Base-by-base conservation (phyloP, 2,797 vertebrate species). In the Serranus cabrilla region DNA sequence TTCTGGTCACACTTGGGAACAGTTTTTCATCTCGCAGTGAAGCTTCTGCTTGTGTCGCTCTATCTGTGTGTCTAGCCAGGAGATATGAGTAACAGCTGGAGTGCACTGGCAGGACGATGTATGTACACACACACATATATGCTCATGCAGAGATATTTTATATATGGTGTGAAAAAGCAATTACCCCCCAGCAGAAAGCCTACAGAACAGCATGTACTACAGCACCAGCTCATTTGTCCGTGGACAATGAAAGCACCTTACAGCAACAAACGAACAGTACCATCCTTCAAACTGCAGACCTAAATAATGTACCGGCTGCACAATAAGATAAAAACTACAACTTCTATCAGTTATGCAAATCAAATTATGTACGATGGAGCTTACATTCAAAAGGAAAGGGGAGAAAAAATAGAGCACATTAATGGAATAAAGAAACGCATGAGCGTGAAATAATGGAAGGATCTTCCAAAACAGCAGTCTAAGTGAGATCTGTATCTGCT, bases 401-500 rank as follows among this genome's bases (percentile, higher is more conserved):
- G 20, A 51, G 13, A 43, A 43, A 62, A 87, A 82, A 76, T 74
- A 39, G 66, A 84, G 68, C 72, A 69, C 56, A 74, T 84, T 66
- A 78, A 82, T 63, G 65, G 45, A 83, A 80, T 63, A 67, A 80
- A 74, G 71, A 54, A 83, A 79, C 0, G 7, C 37, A 61, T 67
- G 69, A 91, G 82, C 56, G 21, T 75, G 82, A 86, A 90, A 87
- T 81, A 80, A 89, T 82, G 69, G 60, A 67, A 42, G 46, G 39
- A 82, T 79, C 56, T 75, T 82, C 69, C 61, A 61, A 76, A 84
- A 87, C 65, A 86, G 83, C 77, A 68, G 81, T 61, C 55, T 73
- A 67, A 86, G 80, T 78, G 49, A 86, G 87, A 91, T 90, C 51
- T 70, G 68, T 86, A 84, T 93, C 82, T 77, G 64, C 58, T 23